Conservation (phyloP, 2,888 invertebrate genomes). For the Parnassius apollo region DNA sequence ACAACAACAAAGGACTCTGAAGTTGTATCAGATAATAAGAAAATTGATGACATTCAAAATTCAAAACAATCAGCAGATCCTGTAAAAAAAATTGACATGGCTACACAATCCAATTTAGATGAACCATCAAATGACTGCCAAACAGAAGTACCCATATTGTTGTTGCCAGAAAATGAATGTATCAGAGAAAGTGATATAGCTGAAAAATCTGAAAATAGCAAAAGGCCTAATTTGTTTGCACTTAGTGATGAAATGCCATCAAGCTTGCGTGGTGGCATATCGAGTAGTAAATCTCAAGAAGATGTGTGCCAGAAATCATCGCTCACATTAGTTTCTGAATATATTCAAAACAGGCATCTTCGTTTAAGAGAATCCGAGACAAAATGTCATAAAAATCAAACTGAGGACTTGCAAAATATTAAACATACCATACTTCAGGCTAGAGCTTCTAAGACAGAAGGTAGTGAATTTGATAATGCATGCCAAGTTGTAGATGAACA, state of each 20-base stretch:
- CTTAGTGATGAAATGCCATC: conserved; percentile 72
- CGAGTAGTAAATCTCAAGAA: conserved; percentile 37
- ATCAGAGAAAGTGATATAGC: conserved; percentile 45
- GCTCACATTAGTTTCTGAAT: conserved; percentile 64
- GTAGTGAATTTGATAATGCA: conserved; percentile 52
- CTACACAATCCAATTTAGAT: conserved; percentile 65
- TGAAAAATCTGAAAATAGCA: conserved; percentile 51
- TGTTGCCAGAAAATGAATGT: conserved; percentile 53
- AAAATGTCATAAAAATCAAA: conserved; percentile 40
- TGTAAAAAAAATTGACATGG: conserved; percentile 54
- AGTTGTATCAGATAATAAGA: conserved; percentile 32
- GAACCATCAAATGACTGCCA: conserved; percentile 55
- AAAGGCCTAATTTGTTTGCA: conserved; percentile 63
- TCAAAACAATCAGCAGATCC: conserved; percentile 34
- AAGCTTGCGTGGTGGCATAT: conserved; percentile 54
- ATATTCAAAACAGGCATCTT: conserved; percentile 63
- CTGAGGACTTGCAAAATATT: conserved; percentile 58
- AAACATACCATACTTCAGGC: conserved; percentile 63
- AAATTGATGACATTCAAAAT: conserved; percentile 32
- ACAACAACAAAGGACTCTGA: conserved; percentile 37
- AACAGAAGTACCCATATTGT: conserved; percentile 50
- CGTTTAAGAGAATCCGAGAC: conserved; percentile 54
- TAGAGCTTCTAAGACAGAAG: conserved; percentile 55
- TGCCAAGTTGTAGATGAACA: conserved; percentile 68
- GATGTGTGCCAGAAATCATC: conserved; percentile 48